phyloP scores from a whole-genome alignment of 2,113 vertebrate genomes.

The Natator depressus region DNA sequence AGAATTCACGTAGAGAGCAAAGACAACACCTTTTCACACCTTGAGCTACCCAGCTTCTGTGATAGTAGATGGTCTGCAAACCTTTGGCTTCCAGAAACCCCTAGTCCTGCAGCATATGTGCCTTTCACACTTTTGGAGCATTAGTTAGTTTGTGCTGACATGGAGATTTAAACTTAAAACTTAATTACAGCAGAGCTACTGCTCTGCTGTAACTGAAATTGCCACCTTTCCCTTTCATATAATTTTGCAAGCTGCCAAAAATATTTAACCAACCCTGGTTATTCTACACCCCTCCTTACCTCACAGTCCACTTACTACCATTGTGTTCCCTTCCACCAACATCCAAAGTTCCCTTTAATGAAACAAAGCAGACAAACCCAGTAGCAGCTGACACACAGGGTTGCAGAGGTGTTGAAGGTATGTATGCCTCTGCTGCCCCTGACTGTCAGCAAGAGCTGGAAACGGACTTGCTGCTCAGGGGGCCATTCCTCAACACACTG shows the following conservation, averaged over 20 bases:
- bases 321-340: neutral
- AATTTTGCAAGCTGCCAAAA: neutral
- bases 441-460: neutral
- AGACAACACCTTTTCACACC: neutral
- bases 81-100: neutral
- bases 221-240: neutral
- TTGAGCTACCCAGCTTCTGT: neutral
- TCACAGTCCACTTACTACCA: neutral
- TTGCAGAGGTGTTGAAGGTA: neutral
- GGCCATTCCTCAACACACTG: neutral
- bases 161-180: neutral
- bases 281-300: neutral
- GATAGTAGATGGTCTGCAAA: neutral
- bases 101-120: neutral
- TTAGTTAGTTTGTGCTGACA: neutral
- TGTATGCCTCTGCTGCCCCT: neutral
- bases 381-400: neutral
- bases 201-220: neutral
- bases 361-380: neutral
- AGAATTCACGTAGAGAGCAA: neutral
- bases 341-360: neutral
- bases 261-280: neutral
- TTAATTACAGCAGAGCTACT: neutral
- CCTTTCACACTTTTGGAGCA: neutral
- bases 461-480: accelerated